phyloP scores from a whole-genome alignment of 2,888 invertebrate genomes.

The Diaprepes abbreviatus region DNA sequence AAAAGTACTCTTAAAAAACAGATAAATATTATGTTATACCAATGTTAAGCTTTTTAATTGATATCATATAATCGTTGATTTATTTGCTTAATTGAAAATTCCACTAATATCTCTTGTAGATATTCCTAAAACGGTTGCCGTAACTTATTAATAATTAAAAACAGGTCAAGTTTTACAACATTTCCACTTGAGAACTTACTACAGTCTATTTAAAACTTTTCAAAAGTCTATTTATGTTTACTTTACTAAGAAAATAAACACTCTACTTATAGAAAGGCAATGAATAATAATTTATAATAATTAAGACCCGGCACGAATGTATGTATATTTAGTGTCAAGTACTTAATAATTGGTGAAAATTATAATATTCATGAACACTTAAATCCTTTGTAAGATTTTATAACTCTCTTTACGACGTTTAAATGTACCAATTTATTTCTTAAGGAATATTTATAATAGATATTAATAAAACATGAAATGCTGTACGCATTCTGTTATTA shows the following conservation, averaged over 20 bases:
- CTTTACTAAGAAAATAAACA: conserved; percentile 6
- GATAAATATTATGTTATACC: too few relatives aligned
- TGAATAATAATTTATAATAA: conserved; percentile 9
- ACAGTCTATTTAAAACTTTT: not conserved
- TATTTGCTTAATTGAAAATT: too few relatives aligned
- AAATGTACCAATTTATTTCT: not conserved
- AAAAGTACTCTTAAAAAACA: too few relatives aligned
- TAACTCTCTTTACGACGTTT: not conserved
- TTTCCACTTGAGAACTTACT: not conserved
- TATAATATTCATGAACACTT: not conserved
- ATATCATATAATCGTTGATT: too few relatives aligned
- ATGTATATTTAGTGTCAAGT: conserved; percentile 11
- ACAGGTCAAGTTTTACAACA: not conserved
- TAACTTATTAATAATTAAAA: not conserved
- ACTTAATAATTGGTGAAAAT: conserved; percentile 1
- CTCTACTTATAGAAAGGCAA: not conserved
- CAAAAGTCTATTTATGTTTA: not conserved
- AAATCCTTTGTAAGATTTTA: not conserved
- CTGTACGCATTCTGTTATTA: not conserved
- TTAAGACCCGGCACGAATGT: conserved; percentile 8
- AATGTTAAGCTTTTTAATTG: too few relatives aligned
- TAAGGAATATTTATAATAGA: not conserved
- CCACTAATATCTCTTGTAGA: too few relatives aligned
- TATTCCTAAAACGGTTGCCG: too few relatives aligned
- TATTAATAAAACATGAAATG: not conserved